These are phyloP conservation scores for Hybos culiciformis DNA, from an alignment of 2,888 invertebrate species.

Conservation along the genomic window DNA sequence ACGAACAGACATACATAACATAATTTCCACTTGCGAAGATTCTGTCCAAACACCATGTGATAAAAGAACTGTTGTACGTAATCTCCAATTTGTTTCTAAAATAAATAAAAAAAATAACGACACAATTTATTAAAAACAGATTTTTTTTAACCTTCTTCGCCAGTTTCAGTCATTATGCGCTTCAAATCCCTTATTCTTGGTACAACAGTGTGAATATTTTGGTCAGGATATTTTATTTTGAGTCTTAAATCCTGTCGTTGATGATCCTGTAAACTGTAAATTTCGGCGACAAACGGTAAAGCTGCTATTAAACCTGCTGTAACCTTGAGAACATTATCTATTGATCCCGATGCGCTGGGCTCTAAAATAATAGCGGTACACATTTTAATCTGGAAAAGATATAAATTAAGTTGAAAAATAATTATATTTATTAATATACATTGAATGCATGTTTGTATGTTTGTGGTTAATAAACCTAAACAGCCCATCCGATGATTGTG, in stretches of 20 bases:
- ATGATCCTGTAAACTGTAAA: slow-evolving; percentile 62
- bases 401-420: slow-evolving; percentile 8
- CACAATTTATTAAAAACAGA: neutral
- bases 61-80: slow-evolving; percentile 74
- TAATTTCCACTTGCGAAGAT: slow-evolving; percentile 76
- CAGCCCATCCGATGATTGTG: too few relatives aligned
- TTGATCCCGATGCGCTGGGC: slow-evolving; percentile 62
- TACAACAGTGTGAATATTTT: slow-evolving; percentile 67
- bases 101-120: too few relatives aligned
- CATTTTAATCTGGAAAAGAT: slow-evolving; percentile 49
- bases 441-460: too few relatives aligned
- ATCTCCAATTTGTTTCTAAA: slow-evolving; percentile 37
- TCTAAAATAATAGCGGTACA: slow-evolving; percentile 70
- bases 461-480: too few relatives aligned
- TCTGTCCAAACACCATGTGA: slow-evolving; percentile 84
- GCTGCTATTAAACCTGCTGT: slow-evolving; percentile 84
- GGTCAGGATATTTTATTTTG: slow-evolving; percentile 85
- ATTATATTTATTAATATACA: neutral
- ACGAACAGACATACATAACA: slow-evolving; percentile 63
- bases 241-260: slow-evolving; percentile 59
- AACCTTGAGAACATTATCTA: slow-evolving; percentile 73
- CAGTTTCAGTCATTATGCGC: slow-evolving; percentile 45
- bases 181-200: slow-evolving; percentile 67
- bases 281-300: slow-evolving; percentile 74
- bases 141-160: slow-evolving; percentile 33